A percentile compares a stretch with the other conserved stretches of the same genome.
phyloP scores from a whole-genome alignment of 2,113 vertebrate genomes.

The Dolichallabes microphthalmus region DNA sequence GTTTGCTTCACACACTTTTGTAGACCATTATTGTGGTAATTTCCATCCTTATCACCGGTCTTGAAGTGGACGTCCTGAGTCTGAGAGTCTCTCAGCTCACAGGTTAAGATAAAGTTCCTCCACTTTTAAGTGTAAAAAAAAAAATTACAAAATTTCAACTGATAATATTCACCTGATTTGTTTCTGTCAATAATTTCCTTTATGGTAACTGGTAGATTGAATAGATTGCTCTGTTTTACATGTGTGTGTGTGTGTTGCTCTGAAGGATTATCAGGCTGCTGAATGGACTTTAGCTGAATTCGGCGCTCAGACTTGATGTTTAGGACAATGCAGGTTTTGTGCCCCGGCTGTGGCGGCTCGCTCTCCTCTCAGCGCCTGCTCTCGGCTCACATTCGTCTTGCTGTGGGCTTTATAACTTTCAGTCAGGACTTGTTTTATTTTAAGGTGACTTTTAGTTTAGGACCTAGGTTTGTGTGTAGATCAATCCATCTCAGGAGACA shows the following conservation, averaged over 20 bases:
- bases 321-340: slow-evolving; percentile 71
- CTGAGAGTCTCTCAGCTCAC: not conserved
- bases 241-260: slow-evolving; percentile 5
- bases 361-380: slow-evolving; percentile 3
- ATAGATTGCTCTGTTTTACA: not conserved
- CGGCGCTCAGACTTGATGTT: slow-evolving; percentile 64
- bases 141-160: not conserved
- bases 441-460: no score
- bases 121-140: not conserved
- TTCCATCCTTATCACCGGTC: not conserved
- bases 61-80: not conserved
- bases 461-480: no score
- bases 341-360: not conserved
- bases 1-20: not conserved
- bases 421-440: not conserved
- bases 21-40: not conserved
- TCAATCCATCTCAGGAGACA: not conserved
- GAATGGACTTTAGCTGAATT: slow-evolving; percentile 62
- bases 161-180: not conserved
- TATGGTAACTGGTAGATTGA: not conserved
- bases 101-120: not conserved
- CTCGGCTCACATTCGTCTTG: not conserved
- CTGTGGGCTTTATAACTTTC: not conserved
- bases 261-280: slow-evolving; percentile 62
- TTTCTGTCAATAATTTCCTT: not conserved